Evolutionary conservation across 2,797 vertebrate genomes (phyloP).

Genomic region (Takifugu rubripes): DNA sequence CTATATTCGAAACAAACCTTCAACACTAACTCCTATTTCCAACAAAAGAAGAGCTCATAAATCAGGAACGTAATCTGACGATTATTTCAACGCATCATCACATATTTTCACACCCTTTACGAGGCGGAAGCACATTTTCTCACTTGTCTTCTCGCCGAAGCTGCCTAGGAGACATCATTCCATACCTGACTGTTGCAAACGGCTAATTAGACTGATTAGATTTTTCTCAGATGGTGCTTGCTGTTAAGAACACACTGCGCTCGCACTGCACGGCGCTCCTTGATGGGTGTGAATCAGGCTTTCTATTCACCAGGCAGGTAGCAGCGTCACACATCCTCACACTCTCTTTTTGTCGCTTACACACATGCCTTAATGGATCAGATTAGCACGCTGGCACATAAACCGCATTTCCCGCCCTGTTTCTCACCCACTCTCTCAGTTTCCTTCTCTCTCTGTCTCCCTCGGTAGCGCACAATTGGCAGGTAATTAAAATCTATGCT

Average conservation of each 20-base stretch:
- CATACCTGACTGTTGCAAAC: constrained; percentile 48
- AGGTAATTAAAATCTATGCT: constrained; percentile 67
- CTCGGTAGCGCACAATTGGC: constrained; percentile 37
- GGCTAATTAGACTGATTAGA: constrained; percentile 66
- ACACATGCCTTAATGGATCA: constrained; percentile 68
- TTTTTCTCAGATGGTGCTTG: constrained; percentile 48
- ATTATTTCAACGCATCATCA: constrained; percentile 6
- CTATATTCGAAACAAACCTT: constrained; percentile 13
- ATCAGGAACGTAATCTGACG: constrained; percentile 22
- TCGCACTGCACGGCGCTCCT: constrained; percentile 39
- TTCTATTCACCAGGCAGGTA: constrained; percentile 55
- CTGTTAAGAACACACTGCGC: constrained; percentile 55
- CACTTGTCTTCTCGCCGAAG: constrained; percentile 16
- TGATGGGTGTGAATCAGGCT: constrained; percentile 63
- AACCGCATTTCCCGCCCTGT: constrained; percentile 54
- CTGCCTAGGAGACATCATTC: constrained; percentile 25
- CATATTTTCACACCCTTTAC: constrained; percentile 36
- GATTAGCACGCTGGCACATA: constrained; percentile 75
- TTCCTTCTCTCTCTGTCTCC: constrained; percentile 26
- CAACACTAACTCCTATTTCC: constrained; percentile 14
- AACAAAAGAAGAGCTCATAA: constrained; percentile 13
- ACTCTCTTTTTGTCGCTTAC: constrained; percentile 14
- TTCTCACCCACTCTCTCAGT: constrained; percentile 23
- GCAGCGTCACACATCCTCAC: constrained; percentile 39
- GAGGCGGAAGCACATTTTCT: constrained; percentile 38